phyloP scores from a whole-genome alignment of 2,797 vertebrate species.

The Parauchenoglanis punctatus region DNA sequence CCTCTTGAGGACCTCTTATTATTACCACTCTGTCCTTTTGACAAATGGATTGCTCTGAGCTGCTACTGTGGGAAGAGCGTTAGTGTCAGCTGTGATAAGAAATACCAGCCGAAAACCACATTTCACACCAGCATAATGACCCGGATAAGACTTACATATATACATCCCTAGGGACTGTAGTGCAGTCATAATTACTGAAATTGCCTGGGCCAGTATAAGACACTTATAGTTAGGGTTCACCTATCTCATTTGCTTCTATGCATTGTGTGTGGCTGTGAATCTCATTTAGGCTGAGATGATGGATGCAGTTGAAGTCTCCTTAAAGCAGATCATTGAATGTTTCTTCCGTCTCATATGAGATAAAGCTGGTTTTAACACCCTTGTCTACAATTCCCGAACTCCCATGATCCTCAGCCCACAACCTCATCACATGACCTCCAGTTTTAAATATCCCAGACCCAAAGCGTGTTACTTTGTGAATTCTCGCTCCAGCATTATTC shows the following conservation, averaged over 20 bases:
- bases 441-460: background rate
- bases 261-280: slow-evolving; percentile 28
- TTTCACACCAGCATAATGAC: slow-evolving; percentile 35
- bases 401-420: background rate
- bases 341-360: slow-evolving; percentile 34
- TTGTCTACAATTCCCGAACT: background rate
- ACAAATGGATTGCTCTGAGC: slow-evolving; percentile 63
- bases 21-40: slow-evolving; percentile 65
- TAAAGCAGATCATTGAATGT: slow-evolving; percentile 35
- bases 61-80: slow-evolving; percentile 62
- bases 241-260: slow-evolving; percentile 18
- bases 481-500: background rate
- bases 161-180: background rate
- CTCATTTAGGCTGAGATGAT: slow-evolving; percentile 18
- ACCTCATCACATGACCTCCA: background rate
- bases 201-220: background rate
- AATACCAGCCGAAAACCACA: slow-evolving; percentile 50
- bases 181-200: slow-evolving; percentile 8
- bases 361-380: background rate
- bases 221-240: background rate
- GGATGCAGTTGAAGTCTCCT: slow-evolving; percentile 23
- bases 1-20: slow-evolving; percentile 52
- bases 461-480: background rate
- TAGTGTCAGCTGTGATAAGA: slow-evolving; percentile 36
- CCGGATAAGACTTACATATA: slow-evolving; percentile 6